Evolutionary conservation across 1,140 invertebrate genomes (phyloP).

Genomic region (Cydia fagiglandana): DNA sequence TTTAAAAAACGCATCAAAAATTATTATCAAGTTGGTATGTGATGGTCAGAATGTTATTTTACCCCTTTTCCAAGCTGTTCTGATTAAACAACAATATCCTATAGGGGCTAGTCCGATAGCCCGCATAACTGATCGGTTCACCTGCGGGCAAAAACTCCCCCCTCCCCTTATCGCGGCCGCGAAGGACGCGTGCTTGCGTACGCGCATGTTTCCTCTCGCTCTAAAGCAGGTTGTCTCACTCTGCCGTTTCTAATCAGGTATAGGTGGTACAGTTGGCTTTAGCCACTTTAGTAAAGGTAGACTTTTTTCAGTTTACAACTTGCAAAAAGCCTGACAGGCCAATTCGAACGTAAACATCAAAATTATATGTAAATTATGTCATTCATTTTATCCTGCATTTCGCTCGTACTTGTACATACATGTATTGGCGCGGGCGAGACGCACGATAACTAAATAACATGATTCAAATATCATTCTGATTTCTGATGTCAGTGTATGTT

Average conservation of each 20-base stretch:
- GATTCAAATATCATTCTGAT: too few species aligned
- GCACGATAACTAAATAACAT: too few species aligned
- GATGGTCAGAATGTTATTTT: not conserved
- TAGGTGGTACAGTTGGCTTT: conserved; percentile 55
- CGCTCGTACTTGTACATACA: too few species aligned
- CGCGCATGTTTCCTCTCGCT: conserved; percentile 49
- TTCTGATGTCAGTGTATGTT: too few species aligned
- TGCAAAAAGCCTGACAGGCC: too few species aligned
- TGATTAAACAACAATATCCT: not conserved
- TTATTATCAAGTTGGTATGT: not conserved
- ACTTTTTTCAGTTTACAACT: too few species aligned
- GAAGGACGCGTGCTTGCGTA: conserved; percentile 69
- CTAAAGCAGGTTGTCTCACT: conserved; percentile 47
- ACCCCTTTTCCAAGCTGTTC: not conserved
- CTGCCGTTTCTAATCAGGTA: conserved; percentile 52
- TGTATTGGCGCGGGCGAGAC: too few species aligned
- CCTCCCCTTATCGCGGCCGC: conserved; percentile 51
- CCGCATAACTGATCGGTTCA: conserved; percentile 48
- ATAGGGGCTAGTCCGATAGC: not conserved
- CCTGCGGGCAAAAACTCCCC: conserved; percentile 55
- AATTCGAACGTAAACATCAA: too few species aligned
- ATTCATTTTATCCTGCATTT: too few species aligned
- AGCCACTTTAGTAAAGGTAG: too few species aligned
- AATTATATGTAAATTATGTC: too few species aligned
- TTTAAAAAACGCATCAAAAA: not conserved